Base-by-base conservation (phyloP, 2,888 invertebrate genomes). In the Megaustenia siamemsis region DNA sequence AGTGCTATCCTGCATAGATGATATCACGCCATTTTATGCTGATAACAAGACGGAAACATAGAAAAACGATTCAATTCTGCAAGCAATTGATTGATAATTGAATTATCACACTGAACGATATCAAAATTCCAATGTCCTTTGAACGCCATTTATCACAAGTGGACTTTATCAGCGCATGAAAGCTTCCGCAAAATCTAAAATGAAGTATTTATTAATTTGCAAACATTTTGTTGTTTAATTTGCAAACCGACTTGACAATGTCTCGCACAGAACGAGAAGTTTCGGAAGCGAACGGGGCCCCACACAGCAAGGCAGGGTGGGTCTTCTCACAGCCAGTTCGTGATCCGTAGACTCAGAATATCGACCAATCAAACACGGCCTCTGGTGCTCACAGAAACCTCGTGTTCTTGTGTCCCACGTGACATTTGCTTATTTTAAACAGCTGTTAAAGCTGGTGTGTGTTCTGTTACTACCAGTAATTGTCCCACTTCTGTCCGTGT, bases 331-430 rank as follows among this genome's bases (percentile, higher is more conserved):
- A 10, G 40, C n/a, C 24, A 56, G 71, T n/a, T 43, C 32, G 32
- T 45, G 73, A 73, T 49, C 49, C 49, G 49, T 32, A 49, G 73
- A 49, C 73, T 15, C 18, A 32, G 45, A 73, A 45, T 73, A 73
- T 73, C 73, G 73, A 73, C 73, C 73, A 73, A 73, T 73, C 73
- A 73, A 73, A 49, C 49, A 49, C 28, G 49, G 35, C 73, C 49
- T 49, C 15, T 49, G 15, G 28, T 32, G 49, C 49, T 73, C 32
- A 28, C 73, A 32, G 32, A 32, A 8, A 32, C 15, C 28, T 32
- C 32, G 18, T 28, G 49, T 40, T 49, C 43, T 43, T 71, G 43
- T 40, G 8, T 43, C 2, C 1, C 49, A 18, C 15, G 5, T 32
- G 32, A 73, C 28, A 45, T 28, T 32, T 4, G 28, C 6, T 32